A percentile compares a stretch with the other conserved stretches of the same genome.
phyloP scores from a whole-genome alignment of 1,140 invertebrate species.

The Hycleus cichorii region DNA sequence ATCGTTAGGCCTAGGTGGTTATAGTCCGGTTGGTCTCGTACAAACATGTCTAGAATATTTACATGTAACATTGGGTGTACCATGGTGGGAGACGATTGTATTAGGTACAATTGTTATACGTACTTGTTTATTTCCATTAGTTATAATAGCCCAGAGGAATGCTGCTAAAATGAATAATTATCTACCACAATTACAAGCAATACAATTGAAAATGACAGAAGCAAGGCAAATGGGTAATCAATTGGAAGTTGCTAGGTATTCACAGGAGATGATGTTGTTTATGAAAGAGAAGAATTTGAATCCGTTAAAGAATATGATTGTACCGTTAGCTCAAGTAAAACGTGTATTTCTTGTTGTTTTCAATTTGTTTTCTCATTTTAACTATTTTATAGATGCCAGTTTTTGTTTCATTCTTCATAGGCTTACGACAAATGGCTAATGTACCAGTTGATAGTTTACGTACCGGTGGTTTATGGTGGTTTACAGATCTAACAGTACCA shows the following conservation, averaged over 20 bases:
- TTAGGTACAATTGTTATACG: constrained; percentile 59
- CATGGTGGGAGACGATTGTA: constrained; percentile 86
- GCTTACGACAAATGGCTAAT: constrained; percentile 74
- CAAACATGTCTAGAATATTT: constrained; percentile 74
- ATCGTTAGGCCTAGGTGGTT: constrained; percentile 73
- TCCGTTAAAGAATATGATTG: constrained; percentile 72
- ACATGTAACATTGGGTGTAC: constrained; percentile 66
- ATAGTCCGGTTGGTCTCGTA: constrained; percentile 67
- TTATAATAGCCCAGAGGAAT: constrained; percentile 72
- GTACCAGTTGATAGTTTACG: constrained; percentile 81
- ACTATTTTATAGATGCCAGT: constrained; percentile 61
- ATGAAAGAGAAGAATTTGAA: constrained; percentile 77
- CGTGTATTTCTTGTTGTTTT: constrained; percentile 30
- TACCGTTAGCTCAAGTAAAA: constrained; percentile 65
- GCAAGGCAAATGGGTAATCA: constrained; percentile 72
- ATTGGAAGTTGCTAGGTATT: constrained; percentile 64
- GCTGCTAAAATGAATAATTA: constrained; percentile 70
- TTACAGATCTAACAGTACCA: constrained; percentile 79
- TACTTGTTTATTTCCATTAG: constrained; percentile 70
- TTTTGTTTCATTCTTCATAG: constrained; percentile 87
- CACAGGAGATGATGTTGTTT: constrained; percentile 66
- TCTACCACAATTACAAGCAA: constrained; percentile 67
- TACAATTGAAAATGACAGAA: constrained; percentile 77
- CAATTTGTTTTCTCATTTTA: constrained; percentile 9
- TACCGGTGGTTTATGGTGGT: constrained; percentile 87